phyloP scores from a whole-genome alignment of 2,888 invertebrate species.

The Mimachlamys varia region DNA sequence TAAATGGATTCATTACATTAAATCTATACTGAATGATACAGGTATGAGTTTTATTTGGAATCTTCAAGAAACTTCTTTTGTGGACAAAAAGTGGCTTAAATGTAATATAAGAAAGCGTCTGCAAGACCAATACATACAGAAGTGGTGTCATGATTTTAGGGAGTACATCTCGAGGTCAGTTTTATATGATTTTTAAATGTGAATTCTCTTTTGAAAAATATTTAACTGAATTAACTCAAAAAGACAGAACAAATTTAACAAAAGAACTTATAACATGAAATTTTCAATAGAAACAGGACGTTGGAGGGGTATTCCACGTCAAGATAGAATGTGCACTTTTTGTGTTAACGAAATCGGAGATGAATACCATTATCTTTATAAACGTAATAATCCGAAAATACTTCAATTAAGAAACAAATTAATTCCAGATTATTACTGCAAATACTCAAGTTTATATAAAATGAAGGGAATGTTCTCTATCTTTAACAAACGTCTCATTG shows the following conservation, averaged over 20 bases:
- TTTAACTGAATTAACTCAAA: not conserved
- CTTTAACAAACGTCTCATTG: no score
- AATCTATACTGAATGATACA: no score
- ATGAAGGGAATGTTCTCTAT: no score
- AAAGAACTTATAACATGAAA: not conserved
- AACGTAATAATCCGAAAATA: not conserved
- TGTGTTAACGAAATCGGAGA: not conserved
- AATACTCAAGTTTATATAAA: no score
- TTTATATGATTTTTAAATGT: not conserved
- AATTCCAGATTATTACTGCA: not conserved
- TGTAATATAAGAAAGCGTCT: no score
- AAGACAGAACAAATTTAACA: not conserved
- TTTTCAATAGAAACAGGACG: not conserved
- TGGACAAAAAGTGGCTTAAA: no score
- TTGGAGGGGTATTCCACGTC: not conserved
- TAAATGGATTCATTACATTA: no score
- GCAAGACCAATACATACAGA: not conserved
- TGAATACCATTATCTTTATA: not conserved
- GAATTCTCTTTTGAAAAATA: not conserved
- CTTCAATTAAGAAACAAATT: no score
- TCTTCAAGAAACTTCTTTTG: no score
- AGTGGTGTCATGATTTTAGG: not conserved
- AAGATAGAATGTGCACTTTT: not conserved
- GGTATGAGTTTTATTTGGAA: no score
- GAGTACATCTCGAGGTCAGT: not conserved